Evolutionary conservation across 2,888 invertebrate genomes (phyloP), one percentile per base, ranked within the genome.

Genomic region (Tethea ocularis): DNA sequence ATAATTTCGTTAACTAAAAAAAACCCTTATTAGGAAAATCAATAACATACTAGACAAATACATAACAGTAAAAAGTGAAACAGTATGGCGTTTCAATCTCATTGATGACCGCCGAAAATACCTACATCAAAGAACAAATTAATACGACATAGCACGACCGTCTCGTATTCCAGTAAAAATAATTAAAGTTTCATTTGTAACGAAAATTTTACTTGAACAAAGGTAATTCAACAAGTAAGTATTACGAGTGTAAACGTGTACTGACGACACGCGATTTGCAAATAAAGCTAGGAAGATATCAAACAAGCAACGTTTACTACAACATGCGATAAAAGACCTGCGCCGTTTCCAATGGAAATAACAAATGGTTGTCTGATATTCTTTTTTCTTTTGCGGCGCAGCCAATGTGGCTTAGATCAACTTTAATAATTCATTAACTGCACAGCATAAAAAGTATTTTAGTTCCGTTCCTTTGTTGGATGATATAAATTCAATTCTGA

Each of bases 231-330:
- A 89, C 88, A 88, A 87, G 87, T 87, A 86, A 70, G 77, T 83
- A 83, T 75, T 79, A 78, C 76, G 65, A 76, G 72, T 82, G 75
- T 79, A 82, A 82, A 81, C 79, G 77, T 77, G 82, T 82, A 80
- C 71, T 65, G 52, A 67, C 66, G 62, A 77, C 92, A 91, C 91
- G 91, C 91, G 88, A 91, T 91, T 88, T 82, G 86, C 87, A 91
- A 91, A 91, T 92, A 92, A 92, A 91, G 74, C 86, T 83, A 83
- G 80, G 78, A 84, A 89, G 89, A 89, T 90, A 91, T 87, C 87
- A 88, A 88, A 86, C 84, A 83, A 74, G 72, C 69, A 80, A 78
- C 78, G 82, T 78, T 86, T 72, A 73, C 79, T 77, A 73, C 85
- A 88, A 73, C 85, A 88, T 84, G 87, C 90, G 87, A 91, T 90